Evolutionary conservation across 2,888 invertebrate genomes (phyloP).

Genomic region (Clusia tigrina): DNA sequence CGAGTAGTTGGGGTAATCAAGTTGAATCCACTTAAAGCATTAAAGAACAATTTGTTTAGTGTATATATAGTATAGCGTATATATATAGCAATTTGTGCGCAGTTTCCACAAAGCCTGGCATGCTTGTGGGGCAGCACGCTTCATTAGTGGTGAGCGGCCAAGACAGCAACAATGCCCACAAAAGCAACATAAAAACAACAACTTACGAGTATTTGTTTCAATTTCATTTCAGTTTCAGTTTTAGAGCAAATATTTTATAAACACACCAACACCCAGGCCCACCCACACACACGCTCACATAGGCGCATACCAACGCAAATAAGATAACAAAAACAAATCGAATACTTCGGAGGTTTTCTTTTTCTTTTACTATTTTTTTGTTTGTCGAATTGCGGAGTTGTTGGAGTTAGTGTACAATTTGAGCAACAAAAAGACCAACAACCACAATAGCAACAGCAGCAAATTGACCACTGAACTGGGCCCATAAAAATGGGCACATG

Average conservation of each 20-base stretch:
- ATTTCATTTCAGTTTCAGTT: conserved; percentile 11
- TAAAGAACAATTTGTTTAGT: no score
- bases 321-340: background rate
- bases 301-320: background rate
- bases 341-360: background rate
- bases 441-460: conserved; percentile 22
- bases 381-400: background rate
- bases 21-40: no score
- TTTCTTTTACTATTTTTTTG: background rate
- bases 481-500: conserved; percentile 14
- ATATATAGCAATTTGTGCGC: no score
- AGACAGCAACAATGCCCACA: background rate
- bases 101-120: no score
- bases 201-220: conserved; percentile 11
- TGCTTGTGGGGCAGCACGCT: background rate
- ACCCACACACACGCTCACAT: background rate
- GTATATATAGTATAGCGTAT: no score
- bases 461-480: conserved; percentile 32
- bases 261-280: no score
- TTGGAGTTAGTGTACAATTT: conserved; percentile 10
- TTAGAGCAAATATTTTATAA: conserved; percentile 12
- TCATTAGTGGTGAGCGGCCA: background rate
- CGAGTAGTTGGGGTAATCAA: no score
- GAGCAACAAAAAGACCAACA: conserved; percentile 15
- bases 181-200: background rate